Evolutionary conservation across 2,797 vertebrate species (phyloP), one percentile per base, ranked within the genome.

Genomic region (Sebastes iracundus): DNA sequence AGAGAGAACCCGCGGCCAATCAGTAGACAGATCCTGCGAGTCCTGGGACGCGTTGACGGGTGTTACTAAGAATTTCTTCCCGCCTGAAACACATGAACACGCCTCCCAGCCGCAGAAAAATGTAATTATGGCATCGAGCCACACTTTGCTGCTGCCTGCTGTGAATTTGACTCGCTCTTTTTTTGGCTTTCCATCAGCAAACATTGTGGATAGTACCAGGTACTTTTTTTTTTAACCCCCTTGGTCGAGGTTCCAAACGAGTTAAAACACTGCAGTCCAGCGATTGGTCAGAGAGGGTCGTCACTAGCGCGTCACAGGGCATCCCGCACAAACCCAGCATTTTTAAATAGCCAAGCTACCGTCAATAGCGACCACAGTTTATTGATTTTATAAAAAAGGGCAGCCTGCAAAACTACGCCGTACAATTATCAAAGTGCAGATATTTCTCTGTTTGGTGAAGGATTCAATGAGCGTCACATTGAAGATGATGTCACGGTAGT

Each of bases 31-130:
- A 46, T 46, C 14, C 42, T 46, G 6, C 18, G 42, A 46, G 14
- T 46, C 0, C 42, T 46, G 16, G 14, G 42, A 46, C 0, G 1
- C 0, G 42, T 46, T 46, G 42, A 46, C 7, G 14, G 18, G 0
- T 1, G 38, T 42, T 46, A 46, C 42, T 18, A 46, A 16, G 2
- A 46, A 46, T 18, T 46, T 46, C 6, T 46, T 46, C 42, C 14
- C 6, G 16, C 42, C 42, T 46, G 42, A 7, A 46, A 46, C 42
- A 46, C 42, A 46, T 46, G 42, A 46, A 46, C 42, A 18, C 3
- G 16, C 42, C 3, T 46, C 1, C 42, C 42, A 46, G 14, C 42
- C 42, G 6, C 14, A 46, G 42, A 46, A 46, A 18, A 46, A 18
- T 46, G 0, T 0, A 46, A 46, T 46, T 46, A 46, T 46, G 14